Conservation (phyloP, 92 coral and sea anemone species). For the Epizoanthus stellaris region DNA sequence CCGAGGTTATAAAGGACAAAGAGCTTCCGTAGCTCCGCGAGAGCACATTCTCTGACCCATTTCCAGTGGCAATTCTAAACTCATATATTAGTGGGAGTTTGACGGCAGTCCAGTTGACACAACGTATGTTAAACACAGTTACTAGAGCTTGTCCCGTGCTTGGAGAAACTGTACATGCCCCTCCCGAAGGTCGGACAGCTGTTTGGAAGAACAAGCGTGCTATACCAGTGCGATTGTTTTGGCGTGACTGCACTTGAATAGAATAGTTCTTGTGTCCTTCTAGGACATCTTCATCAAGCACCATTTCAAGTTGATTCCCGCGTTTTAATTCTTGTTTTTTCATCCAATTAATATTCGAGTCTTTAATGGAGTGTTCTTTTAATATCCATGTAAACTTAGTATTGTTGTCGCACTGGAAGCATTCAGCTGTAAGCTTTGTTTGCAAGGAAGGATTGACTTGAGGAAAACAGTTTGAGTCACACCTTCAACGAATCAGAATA, state of each 20-base stretch:
- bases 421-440: neutral
- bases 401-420: neutral
- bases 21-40: neutral
- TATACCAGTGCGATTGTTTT: neutral
- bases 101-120: slow-evolving; percentile 14
- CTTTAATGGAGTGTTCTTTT: neutral
- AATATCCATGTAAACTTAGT: neutral
- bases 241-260: neutral
- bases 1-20: neutral
- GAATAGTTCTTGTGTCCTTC: neutral
- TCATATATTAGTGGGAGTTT: slow-evolving; percentile 9
- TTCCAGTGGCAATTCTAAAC: neutral
- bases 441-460: neutral
- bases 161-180: neutral
- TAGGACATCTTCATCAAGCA: neutral
- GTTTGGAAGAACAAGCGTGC: neutral
- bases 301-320: neutral
- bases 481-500: slow-evolving; percentile 2
- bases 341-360: neutral
- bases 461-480: neutral
- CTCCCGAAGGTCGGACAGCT: neutral
- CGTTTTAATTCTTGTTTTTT: neutral
- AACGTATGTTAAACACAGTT: slow-evolving; percentile 12
- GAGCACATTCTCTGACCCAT: neutral
- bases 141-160: slow-evolving; percentile 7